Conservation (phyloP, 1,140 invertebrate species). For the Diorhabda sublineata region DNA sequence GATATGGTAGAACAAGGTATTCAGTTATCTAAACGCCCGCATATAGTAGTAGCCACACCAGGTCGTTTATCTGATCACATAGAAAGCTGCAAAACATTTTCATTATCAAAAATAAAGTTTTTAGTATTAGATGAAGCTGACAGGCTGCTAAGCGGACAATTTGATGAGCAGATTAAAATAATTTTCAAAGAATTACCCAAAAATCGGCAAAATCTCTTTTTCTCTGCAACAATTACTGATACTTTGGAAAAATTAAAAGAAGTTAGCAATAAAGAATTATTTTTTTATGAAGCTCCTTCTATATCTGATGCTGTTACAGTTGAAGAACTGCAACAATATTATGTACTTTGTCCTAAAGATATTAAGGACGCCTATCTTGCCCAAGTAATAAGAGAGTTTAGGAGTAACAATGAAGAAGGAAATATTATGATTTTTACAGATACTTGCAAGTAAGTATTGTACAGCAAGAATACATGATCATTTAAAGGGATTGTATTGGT, state of each 20-base stretch:
- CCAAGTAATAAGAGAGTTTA: slow-evolving; percentile 77
- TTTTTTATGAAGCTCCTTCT: slow-evolving; percentile 64
- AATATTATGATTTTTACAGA: slow-evolving; percentile 92
- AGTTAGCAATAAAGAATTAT: slow-evolving; percentile 55
- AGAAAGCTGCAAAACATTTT: slow-evolving; percentile 77
- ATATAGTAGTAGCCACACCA: slow-evolving; percentile 92
- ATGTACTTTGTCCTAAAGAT: slow-evolving; percentile 83
- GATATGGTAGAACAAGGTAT: slow-evolving; percentile 88
- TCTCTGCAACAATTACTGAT: slow-evolving; percentile 95
- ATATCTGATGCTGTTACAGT: slow-evolving; percentile 71
- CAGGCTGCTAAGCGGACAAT: slow-evolving; percentile 61
- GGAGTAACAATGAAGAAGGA: slow-evolving; percentile 64
- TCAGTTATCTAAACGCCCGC: slow-evolving; percentile 81
- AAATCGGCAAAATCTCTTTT: slow-evolving; percentile 81
- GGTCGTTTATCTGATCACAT: slow-evolving; percentile 86
- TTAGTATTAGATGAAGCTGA: slow-evolving; percentile 92
- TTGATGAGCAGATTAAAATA: slow-evolving; percentile 74
- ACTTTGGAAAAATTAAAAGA: slow-evolving; percentile 68
- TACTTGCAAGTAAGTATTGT: slow-evolving; percentile 77
- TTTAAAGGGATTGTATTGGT: too few species aligned
- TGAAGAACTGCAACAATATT: slow-evolving; percentile 81
- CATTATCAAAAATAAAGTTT: slow-evolving; percentile 76
- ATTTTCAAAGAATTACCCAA: slow-evolving; percentile 80
- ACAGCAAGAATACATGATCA: too few species aligned
- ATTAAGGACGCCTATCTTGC: slow-evolving; percentile 93